Evolutionary conservation across 1,140 invertebrate genomes (phyloP), one percentile per base, ranked within the genome.

Genomic region (Zaprionus africanus): DNA sequence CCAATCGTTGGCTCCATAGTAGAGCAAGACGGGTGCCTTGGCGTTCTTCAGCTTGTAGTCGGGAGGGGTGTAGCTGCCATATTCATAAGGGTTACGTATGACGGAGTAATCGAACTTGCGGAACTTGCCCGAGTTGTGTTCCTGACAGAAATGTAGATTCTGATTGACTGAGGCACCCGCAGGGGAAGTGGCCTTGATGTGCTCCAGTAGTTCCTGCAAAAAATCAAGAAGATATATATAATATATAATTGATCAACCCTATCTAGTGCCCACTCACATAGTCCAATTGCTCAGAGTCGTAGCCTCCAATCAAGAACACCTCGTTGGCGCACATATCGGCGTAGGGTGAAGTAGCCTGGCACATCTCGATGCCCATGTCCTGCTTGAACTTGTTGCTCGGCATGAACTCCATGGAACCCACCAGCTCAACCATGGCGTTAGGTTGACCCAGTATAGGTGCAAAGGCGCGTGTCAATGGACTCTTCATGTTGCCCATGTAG

Each of bases 1-100:
- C 36, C 88, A 93, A 83, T 96, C 96, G 64, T 94, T 94, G n/a
- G 93, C 77, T n/a, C 94, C 94, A 78, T 95, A 95, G 80, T 95
- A 94, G 4, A 96, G 79, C 41, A 94, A 93, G 1, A 95, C 93
- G 2, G 96, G 96, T 3, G 94, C 93, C 36, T 93, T 94, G 36
- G 96, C 94, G 66, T 94, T 95, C n/a, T 91, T 91, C 43, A 95
- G 79, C 71, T 95, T 93, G 80, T 95, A 96, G 3, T 90, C 78
- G 6, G 95, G 94, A 11, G 95, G 94, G 5, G 22, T 88, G 0
- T 78, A 36, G 65, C 82, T 92, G 15, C 92, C 92, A 68, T 95
- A 95, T 5, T 88, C 79, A 5, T 79, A 68, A 31, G 93, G 82
- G 90, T 95, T 95, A 6, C 82, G 86, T 0, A 91, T 9, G 7